These are phyloP conservation scores for Chrysotoxum bicinctum DNA, from an alignment of 2,888 invertebrate species.

Conservation along the genomic window DNA sequence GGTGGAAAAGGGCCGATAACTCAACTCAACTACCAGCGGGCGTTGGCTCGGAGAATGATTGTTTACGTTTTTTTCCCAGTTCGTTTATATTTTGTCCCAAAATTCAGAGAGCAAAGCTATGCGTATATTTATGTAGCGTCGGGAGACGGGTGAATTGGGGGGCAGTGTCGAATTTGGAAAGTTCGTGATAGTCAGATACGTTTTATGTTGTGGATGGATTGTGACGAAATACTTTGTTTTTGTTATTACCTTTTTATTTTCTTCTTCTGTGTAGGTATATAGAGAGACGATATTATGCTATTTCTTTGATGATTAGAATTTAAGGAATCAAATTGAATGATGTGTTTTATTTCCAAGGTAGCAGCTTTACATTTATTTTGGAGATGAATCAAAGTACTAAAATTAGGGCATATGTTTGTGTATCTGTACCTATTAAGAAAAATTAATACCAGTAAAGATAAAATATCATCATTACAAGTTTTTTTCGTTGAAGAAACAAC, in stretches of 20 bases:
- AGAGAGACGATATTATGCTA: not conserved
- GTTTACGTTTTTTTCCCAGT: constrained; percentile 46
- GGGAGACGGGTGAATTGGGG: not conserved
- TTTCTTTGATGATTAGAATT: constrained; percentile 2
- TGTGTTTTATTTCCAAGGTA: constrained; percentile 34
- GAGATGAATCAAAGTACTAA: not conserved
- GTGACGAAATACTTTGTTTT: constrained; percentile 39
- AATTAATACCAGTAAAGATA: not conserved
- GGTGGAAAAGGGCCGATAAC: constrained; percentile 38
- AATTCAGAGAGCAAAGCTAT: not conserved
- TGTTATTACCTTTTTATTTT: not conserved
- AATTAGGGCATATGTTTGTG: not conserved
- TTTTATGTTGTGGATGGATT: constrained; percentile 32
- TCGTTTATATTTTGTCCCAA: not conserved
- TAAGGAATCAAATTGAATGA: constrained; percentile 11
- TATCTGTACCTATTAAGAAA: not conserved
- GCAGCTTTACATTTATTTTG: not conserved
- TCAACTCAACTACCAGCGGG: constrained; percentile 24
- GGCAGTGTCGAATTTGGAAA: not conserved
- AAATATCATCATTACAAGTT: not conserved
- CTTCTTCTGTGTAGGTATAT: not conserved
- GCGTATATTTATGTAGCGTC: not conserved
- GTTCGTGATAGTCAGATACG: constrained; percentile 18
- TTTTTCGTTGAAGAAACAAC: not conserved
- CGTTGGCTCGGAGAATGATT: constrained; percentile 61